Base-by-base conservation (phyloP, 1,140 invertebrate genomes). In the Cardiocondyla obscurior region DNA sequence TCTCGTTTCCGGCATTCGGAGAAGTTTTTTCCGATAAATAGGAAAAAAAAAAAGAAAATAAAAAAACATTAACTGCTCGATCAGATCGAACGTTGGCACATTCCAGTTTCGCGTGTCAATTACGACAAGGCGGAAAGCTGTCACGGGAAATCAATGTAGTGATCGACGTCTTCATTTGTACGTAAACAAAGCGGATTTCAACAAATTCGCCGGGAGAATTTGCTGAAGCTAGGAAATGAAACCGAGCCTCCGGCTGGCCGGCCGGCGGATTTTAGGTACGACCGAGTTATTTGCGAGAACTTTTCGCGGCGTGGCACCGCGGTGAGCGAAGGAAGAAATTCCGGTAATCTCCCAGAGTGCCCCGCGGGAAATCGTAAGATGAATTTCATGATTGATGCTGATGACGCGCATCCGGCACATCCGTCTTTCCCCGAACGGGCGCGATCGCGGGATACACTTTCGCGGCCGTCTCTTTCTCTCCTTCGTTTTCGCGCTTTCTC, bases 381-480 rank as follows among this genome's bases (percentile, higher is more conserved):
- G 53, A 81, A 81, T 81, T 73, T 73, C 77, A 58, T 49, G 77
- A 81, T 81, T 30, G 69, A 81, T 81, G 67, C 51, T 62, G 67
- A 73, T 58, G 67, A 81, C 69, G 30, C 67, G 19, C 33, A 44
- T 28, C 36, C 28, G 67, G 22, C 14, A 46, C 51, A 73, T 81
- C 19, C 53, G 74, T 79, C 74, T 69, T 79, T 39, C 22, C 22
- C 36, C 19, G 22, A 28, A 46, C 49, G 33, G 14, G 3, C 39
- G 28, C 22, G 46, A 30, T 44, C 30, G 58, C 14, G 3, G 3
- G 28, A 77, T 30, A 22, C 16, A 76, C 30, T 76, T 76, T 76
- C 36, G 67, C 51, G 22, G n/a, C 3, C 49, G 5, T 16, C 30
- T 19, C 39, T 22, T 30, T 25, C 33, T 14, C 14, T 12, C 2